A percentile compares a stretch with the other conserved stretches of the same genome.
Evolutionary conservation across 1,140 invertebrate species (phyloP).

Genomic region (Chrysopa pallens): DNA sequence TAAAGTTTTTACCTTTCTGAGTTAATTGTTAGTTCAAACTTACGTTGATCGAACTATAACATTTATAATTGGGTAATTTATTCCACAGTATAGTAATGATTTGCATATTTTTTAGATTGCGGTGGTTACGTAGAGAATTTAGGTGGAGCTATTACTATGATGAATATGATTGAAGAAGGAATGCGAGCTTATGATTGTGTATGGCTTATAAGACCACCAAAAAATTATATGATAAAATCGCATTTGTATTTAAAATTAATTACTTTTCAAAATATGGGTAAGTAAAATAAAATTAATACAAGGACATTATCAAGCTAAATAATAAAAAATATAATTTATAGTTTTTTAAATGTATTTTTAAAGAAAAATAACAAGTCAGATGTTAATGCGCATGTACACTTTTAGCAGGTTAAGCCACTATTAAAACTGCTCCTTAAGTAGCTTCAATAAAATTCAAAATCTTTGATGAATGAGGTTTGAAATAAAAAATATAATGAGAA

Average conservation of each 20-base stretch:
- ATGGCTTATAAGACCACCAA: conserved; percentile 49
- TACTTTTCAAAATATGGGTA: conserved; percentile 46
- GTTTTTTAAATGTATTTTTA: too few relatives aligned
- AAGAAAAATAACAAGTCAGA: too few relatives aligned
- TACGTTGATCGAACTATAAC: too few relatives aligned
- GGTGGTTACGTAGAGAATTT: conserved; percentile 54
- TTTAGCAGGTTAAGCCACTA: background rate
- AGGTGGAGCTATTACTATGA: conserved; percentile 60
- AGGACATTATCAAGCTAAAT: background rate
- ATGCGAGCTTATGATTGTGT: conserved; percentile 48
- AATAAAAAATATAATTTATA: background rate
- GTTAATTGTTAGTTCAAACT: too few relatives aligned
- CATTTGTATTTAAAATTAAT: conserved; percentile 49
- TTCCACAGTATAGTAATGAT: conserved; percentile 3
- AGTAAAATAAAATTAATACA: conserved; percentile 6
- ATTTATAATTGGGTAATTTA: too few relatives aligned
- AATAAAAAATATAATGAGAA: too few relatives aligned
- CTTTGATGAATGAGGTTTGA: too few relatives aligned
- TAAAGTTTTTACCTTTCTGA: too few relatives aligned
- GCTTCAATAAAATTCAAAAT: too few relatives aligned
- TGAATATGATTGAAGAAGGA: conserved; percentile 47
- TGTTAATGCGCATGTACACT: background rate
- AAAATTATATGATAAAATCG: conserved; percentile 44
- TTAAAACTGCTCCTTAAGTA: too few relatives aligned
- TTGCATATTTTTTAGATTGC: conserved; percentile 33